Base-by-base conservation (phyloP, 2,888 invertebrate species). In the Chromoteleia sp. region DNA sequence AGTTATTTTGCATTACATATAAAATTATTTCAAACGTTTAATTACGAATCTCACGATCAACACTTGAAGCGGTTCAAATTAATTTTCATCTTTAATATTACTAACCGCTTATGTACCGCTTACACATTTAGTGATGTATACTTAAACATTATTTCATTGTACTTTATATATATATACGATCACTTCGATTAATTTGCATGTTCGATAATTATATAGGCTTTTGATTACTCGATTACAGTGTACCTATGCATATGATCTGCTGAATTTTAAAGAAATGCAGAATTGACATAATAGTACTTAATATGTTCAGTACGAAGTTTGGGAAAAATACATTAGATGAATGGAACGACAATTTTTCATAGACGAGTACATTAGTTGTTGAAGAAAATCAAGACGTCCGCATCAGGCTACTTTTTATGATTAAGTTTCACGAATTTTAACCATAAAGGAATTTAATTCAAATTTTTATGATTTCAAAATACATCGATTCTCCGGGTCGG, bases 171-270 rank as follows among this genome's bases (percentile, higher is more conserved):
- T 41, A 52, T n/a, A 48, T 59, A 59, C 17, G 3, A 67, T 21
- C 67, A 67, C 39, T 41, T 54, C 14, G 6, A 45, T 41, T 39
- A 50, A 52, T 54, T 52, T 54, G 63, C 73, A 73, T 63, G 73
- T 29, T 43, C 33, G 21, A 58, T 58, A 39, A 58, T n/a, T 45
- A 50, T 58, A 17, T 48, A 56, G 43, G 14, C 45, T 39, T 45
- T 56, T 63, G 25, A 68, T 70, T 41, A 77, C 56, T 70, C 77
- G 36, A 29, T 39, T 43, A 30, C 77, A 68, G 45, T 71, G 70
- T 77, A 70, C 12, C 70, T 63, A 54, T 65, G 30, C 41, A 50
- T 56, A 71, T 12, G 6, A 33, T 50, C 36, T 75, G 48, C 56
- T 68, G 41, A 29, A 41, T 63, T 52, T n/a, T 70, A 54, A 36